Percentiles rank a stretch among this genome's conserved stretches.
These are phyloP conservation scores for Mastomys coucha DNA, from an alignment of 2,113 vertebrate genomes.

Conservation along the genomic window DNA sequence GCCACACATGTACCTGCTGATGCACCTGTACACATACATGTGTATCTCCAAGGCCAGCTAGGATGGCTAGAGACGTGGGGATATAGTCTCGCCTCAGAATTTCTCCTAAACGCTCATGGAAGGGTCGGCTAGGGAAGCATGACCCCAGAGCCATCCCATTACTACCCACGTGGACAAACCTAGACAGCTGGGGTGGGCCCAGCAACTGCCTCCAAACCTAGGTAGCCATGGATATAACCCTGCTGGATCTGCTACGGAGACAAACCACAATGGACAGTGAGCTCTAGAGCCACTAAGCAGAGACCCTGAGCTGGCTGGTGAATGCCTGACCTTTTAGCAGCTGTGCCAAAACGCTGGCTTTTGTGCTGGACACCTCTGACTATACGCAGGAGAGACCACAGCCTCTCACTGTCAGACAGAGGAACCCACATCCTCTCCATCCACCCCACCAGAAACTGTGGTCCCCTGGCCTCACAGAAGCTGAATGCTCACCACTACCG, in stretches of 20 bases:
- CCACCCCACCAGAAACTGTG: background rate
- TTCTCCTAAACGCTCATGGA: background rate
- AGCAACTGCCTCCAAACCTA: background rate
- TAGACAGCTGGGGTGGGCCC: too few relatives aligned
- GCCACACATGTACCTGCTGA: background rate
- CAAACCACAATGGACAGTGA: background rate
- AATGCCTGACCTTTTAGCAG: background rate
- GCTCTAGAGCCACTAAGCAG: background rate
- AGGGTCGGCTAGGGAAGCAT: too few relatives aligned
- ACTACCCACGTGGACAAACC: background rate
- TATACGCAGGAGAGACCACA: background rate
- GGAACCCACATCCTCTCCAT: too few relatives aligned
- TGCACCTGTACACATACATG: background rate
- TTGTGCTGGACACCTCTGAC: background rate
- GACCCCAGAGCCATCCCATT: background rate
- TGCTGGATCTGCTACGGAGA: background rate
- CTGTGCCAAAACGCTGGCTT: background rate
- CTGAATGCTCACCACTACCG: background rate
- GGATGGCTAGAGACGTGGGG: background rate
- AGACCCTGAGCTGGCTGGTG: background rate
- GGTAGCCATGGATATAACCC: background rate
- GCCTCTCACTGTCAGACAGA: background rate
- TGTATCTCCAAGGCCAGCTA: background rate
- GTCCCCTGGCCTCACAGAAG: background rate
- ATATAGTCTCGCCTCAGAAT: background rate